Evolutionary conservation across 2,113 vertebrate species (phyloP).

Genomic region (Pionites leucogaster): DNA sequence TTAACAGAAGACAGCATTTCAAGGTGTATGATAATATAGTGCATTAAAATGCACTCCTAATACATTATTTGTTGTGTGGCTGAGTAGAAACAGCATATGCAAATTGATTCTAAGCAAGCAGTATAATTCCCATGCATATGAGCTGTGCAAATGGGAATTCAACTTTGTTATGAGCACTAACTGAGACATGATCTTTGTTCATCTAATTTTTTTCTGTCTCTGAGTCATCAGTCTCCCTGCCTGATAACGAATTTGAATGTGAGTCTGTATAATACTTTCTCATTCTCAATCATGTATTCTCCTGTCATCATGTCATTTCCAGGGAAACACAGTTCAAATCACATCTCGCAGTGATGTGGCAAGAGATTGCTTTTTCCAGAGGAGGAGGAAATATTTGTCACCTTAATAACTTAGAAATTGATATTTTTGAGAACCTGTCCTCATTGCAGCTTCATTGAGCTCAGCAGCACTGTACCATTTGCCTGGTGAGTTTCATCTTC

Average conservation of each 20-base stretch:
- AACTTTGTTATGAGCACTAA: slow-evolving; percentile 40
- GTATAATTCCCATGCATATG: slow-evolving; percentile 43
- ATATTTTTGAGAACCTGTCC: background rate
- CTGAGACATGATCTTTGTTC: slow-evolving; percentile 20
- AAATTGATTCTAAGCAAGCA: slow-evolving; percentile 19
- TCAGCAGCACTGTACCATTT: background rate
- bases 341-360: background rate
- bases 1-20: background rate
- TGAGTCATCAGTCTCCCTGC: slow-evolving; percentile 53
- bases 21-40: background rate
- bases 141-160: slow-evolving; percentile 41
- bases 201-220: slow-evolving; percentile 16
- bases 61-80: slow-evolving; percentile 50
- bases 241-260: slow-evolving; percentile 48
- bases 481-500: background rate
- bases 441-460: background rate
- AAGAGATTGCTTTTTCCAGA: slow-evolving; percentile 4
- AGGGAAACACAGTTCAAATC: background rate
- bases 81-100: slow-evolving; percentile 42
- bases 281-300: background rate
- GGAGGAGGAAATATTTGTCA: background rate
- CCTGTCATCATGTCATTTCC: slow-evolving; percentile 33
- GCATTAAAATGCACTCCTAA: slow-evolving; percentile 36
- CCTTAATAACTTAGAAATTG: slow-evolving; percentile 19
- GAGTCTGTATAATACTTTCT: slow-evolving; percentile 17